Evolutionary conservation across 1,140 invertebrate genomes (phyloP), one percentile per base, ranked within the genome.

Genomic region (Drepana arcuata): DNA sequence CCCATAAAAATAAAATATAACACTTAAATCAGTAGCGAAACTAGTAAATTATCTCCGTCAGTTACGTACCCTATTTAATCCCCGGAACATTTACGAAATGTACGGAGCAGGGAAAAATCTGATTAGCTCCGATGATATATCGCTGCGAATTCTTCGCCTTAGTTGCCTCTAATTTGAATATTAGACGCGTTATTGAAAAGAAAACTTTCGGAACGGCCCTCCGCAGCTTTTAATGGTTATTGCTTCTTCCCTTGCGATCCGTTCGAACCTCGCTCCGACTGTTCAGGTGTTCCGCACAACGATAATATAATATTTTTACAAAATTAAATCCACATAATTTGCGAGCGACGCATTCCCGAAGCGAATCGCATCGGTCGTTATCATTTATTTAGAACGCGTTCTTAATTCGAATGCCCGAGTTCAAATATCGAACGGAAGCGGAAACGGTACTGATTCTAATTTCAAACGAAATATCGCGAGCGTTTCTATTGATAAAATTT

Each of bases 121-220:
- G 77, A 81, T 81, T 79, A 75, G 68, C 66, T 61, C 49, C 55
- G 59, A 81, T 81, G 77, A 81, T 81, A 75, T 78, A 81, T 75
- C 55, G 77, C 53, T 41, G 44, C 39, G 60, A 63, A 68, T 66
- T 65, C 56, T 47, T 49, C 69, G 70, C 63, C 56, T 77, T 71
- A 68, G 58, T n/a, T 70, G 57, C 62, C 61, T 67, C 65, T 79
- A 73, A 81, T 81, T 81, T 81, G 74, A 81, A 81, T 81, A 79
- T 79, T 70, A 75, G 70, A 79, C 72, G 71, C 70, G 72, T 77
- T 81, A 81, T 81, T 81, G 77, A 81, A 81, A 77, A 80, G 70
- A 67, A 77, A 81, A 78, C 59, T 81, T 80, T 66, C 35, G 34
- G 64, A 65, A 69, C 60, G 68, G 64, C 65, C 70, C 63, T 68